Evolutionary conservation across 37 sponge, comb jelly and placozoan genomes (phyloP), one percentile per base, ranked within the genome.

Genomic region (Amphimedon queenslandica): DNA sequence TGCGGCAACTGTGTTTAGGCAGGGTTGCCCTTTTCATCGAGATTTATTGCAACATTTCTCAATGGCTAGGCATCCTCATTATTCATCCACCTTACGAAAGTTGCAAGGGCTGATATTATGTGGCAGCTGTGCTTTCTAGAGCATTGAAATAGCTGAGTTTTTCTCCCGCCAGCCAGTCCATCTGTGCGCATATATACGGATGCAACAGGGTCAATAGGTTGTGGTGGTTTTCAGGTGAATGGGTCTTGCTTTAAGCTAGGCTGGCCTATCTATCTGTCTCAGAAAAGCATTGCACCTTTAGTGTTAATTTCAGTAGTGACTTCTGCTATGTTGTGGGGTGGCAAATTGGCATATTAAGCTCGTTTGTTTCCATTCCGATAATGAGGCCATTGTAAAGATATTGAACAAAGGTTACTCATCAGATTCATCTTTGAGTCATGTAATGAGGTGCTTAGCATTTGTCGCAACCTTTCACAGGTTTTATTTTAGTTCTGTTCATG

Each of bases 141-240:
- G 27, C 27, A 11, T 25, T 60, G 61, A 25, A 60, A 60, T 60
- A 25, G 61, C 61, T 25, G 61, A 6, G 8, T 25, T 25, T 6
- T 60, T n/a, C 21, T 60, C 27, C 61, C 27, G 21, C 5, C 8
- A 11, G 27, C 21, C 5, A 6, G 24, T 25, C 27, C 5, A 25
- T n/a, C 23, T n/a, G 23, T 60, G 5, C 5, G 5, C 21, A 13
- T 60, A n/a, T n/a, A 60, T n/a, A 25, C 61, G 8, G 61, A 60
- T 60, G 61, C 61, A 11, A n/a, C 61, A 60, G 61, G 61, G 5
- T 60, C 61, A 11, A 25, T 6, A n/a, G 61, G 61, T 6, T 60
- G 21, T n/a, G 61, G 61, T 11, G 61, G 24, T 6, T 60, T n/a
- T n/a, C 21, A 6, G 21, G 61, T n/a, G 5, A 25, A n/a, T 25